These are phyloP conservation scores for Theristus sp. DNA, from an alignment of 2,888 invertebrate genomes.

Conservation along the genomic window DNA sequence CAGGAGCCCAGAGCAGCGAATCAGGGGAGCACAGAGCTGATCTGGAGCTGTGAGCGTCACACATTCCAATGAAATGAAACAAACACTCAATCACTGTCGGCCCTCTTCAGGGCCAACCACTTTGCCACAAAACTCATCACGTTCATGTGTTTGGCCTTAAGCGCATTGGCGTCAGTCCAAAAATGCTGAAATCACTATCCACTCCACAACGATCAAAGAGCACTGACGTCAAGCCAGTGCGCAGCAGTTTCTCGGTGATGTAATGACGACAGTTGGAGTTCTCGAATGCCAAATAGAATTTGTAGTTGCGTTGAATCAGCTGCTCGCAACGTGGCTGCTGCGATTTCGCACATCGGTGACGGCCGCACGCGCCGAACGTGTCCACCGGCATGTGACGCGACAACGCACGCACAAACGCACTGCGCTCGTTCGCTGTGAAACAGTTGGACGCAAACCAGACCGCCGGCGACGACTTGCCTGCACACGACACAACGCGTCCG, in stretches of 20 bases:
- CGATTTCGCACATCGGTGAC: background rate
- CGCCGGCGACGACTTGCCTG: background rate
- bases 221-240: constrained; percentile 72
- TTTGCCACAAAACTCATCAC: no score
- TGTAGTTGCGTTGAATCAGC: constrained; percentile 74
- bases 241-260: constrained; percentile 88
- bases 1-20: no score
- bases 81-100: no score
- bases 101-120: no score
- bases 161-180: background rate
- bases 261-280: constrained; percentile 90
- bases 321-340: constrained; percentile 32
- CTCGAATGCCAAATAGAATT: constrained; percentile 89
- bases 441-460: background rate
- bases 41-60: no score
- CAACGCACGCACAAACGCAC: background rate
- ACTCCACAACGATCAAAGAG: constrained; percentile 17
- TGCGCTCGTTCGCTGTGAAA: background rate
- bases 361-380: background rate
- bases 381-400: background rate
- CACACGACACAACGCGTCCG: no score
- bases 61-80: no score
- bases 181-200: no score
- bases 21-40: no score
- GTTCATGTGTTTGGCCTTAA: background rate